Evolutionary conservation across 2,888 invertebrate species (phyloP).

Genomic region (Dexiosoma caninum): DNA sequence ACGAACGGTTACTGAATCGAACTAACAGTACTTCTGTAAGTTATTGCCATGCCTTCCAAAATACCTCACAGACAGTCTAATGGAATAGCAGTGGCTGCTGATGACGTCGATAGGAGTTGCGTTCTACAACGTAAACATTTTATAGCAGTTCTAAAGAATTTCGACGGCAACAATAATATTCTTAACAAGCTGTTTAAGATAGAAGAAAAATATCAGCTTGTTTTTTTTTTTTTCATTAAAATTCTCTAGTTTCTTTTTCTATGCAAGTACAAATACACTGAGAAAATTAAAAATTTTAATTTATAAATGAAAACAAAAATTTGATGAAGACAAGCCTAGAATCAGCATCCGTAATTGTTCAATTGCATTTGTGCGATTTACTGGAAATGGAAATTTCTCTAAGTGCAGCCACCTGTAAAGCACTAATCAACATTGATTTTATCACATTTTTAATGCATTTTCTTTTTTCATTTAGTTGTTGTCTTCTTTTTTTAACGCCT

Average conservation of each 20-base stretch:
- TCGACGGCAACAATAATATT: neutral
- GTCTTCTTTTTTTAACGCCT: neutral
- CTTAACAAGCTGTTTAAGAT: slow-evolving; percentile 3
- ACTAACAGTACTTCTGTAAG: slow-evolving; percentile 3
- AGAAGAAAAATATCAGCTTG: neutral
- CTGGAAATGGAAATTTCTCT: neutral
- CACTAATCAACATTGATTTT: slow-evolving; percentile 9
- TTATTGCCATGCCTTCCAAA: neutral
- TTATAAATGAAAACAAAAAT: neutral
- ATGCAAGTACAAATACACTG: neutral
- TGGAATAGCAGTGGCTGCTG: neutral
- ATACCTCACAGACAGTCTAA: slow-evolving; percentile 4
- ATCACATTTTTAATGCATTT: neutral
- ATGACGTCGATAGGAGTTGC: neutral
- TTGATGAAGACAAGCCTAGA: neutral
- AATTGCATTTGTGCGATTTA: too few species aligned
- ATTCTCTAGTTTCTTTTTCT: too few species aligned
- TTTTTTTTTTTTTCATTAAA: too few species aligned
- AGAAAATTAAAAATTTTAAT: neutral
- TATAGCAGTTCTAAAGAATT: neutral
- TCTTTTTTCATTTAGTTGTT: neutral
- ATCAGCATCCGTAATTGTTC: too few species aligned
- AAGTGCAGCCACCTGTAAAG: slow-evolving; percentile 36
- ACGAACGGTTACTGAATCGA: slow-evolving; percentile 20
- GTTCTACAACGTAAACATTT: neutral